Conservation (phyloP, 2,888 invertebrate genomes). For the Disparrhopalites patrizii region DNA sequence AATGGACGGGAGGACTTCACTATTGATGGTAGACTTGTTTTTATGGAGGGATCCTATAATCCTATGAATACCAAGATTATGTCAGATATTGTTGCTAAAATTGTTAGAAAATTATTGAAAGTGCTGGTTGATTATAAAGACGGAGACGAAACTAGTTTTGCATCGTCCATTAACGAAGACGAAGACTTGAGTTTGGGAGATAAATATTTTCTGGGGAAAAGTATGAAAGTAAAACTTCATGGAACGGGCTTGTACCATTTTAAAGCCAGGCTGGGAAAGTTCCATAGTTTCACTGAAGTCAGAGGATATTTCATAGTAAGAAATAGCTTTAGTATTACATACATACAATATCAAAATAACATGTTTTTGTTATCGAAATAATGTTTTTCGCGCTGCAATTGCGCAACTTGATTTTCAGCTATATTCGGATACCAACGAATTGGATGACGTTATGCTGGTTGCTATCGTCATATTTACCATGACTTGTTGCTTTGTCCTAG, state of each 20-base stretch:
- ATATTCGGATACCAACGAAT: conserved; percentile 30
- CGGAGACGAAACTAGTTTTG: too few species aligned
- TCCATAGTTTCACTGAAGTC: conserved; percentile 42
- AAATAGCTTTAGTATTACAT: not conserved
- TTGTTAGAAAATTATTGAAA: too few species aligned
- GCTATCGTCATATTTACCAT: conserved; percentile 37
- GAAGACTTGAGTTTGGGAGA: conserved; percentile 24
- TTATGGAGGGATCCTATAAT: not conserved
- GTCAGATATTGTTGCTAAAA: too few species aligned
- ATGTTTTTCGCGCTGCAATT: too few species aligned
- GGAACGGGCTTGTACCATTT: conserved; percentile 46
- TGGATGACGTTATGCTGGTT: conserved; percentile 36
- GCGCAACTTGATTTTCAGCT: conserved; percentile 31
- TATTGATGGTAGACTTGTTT: conserved; percentile 9
- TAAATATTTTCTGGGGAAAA: conserved; percentile 26
- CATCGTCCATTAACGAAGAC: conserved; percentile 32
- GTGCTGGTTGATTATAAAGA: not conserved
- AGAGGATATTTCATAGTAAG: conserved; percentile 39
- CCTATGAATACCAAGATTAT: too few species aligned
- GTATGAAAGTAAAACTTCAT: conserved; percentile 27
- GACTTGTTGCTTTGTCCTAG: conserved; percentile 36
- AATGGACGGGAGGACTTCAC: conserved; percentile 36
- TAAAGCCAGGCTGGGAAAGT: conserved; percentile 32
- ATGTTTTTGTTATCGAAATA: too few species aligned
- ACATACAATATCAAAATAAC: too few species aligned